Evolutionary conservation across 2,113 vertebrate genomes (phyloP).

Genomic region (Fulmarus glacialis): DNA sequence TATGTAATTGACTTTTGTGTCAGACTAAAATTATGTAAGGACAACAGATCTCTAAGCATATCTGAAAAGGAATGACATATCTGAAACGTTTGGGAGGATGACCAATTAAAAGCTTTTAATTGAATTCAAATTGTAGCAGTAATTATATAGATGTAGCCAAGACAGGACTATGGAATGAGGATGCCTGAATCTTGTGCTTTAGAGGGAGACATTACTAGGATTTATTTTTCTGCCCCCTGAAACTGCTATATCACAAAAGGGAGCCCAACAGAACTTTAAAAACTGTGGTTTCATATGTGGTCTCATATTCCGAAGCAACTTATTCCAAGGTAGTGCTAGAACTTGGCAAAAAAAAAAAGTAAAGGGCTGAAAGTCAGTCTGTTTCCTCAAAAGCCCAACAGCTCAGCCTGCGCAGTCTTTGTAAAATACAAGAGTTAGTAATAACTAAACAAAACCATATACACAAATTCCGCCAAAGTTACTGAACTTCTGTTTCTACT

Average conservation of each 20-base stretch:
- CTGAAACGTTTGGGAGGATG: background rate
- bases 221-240: background rate
- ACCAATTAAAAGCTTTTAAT: conserved; percentile 51
- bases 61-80: conserved; percentile 5
- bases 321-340: background rate
- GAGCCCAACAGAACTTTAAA: background rate
- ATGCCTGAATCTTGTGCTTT: background rate
- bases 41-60: background rate
- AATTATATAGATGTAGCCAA: background rate
- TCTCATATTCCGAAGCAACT: background rate
- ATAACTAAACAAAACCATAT: background rate
- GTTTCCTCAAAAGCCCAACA: background rate
- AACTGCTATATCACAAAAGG: background rate
- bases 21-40: background rate
- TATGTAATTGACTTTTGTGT: background rate
- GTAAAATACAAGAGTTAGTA: background rate
- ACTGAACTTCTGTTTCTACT: background rate
- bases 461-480: background rate
- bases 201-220: background rate
- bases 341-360: background rate
- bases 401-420: background rate
- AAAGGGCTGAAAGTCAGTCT: background rate
- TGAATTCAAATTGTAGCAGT: conserved; percentile 27
- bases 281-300: background rate
- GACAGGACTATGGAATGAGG: background rate